Evolutionary conservation across 2,888 invertebrate genomes (phyloP).

Genomic region (Rhagonycha lutea): DNA sequence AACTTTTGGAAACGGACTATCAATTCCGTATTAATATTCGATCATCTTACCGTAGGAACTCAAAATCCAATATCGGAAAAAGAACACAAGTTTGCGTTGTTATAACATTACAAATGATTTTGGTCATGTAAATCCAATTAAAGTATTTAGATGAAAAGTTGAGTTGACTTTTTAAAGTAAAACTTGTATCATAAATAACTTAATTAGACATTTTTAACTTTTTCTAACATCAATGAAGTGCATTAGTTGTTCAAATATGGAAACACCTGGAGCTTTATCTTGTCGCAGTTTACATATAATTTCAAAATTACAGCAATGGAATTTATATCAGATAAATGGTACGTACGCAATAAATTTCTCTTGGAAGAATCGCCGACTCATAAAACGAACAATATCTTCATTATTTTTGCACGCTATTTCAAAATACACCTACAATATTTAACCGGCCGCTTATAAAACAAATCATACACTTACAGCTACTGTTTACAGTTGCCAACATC

Average conservation of each 20-base stretch:
- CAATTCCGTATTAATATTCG: background rate
- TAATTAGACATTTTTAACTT: background rate
- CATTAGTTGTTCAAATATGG: background rate
- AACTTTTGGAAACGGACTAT: no score
- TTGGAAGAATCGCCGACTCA: background rate
- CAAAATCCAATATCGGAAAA: background rate
- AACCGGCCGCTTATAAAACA: constrained; percentile 18
- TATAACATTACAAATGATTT: background rate
- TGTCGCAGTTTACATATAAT: background rate
- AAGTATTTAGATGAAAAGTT: background rate
- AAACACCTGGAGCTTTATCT: background rate
- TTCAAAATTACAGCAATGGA: background rate
- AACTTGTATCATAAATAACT: background rate
- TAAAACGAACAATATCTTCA: constrained; percentile 15
- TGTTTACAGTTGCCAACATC: constrained; percentile 34
- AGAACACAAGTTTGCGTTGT: no score
- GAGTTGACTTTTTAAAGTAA: background rate
- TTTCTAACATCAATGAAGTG: background rate
- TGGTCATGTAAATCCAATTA: background rate
- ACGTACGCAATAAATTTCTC: background rate
- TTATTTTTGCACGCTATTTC: constrained; percentile 10
- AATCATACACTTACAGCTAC: constrained; percentile 36
- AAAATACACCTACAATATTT: constrained; percentile 12
- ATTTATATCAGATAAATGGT: background rate
- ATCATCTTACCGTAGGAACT: background rate